Base-by-base conservation (phyloP, 2,797 vertebrate species). In the Pangasius krempfi region DNA sequence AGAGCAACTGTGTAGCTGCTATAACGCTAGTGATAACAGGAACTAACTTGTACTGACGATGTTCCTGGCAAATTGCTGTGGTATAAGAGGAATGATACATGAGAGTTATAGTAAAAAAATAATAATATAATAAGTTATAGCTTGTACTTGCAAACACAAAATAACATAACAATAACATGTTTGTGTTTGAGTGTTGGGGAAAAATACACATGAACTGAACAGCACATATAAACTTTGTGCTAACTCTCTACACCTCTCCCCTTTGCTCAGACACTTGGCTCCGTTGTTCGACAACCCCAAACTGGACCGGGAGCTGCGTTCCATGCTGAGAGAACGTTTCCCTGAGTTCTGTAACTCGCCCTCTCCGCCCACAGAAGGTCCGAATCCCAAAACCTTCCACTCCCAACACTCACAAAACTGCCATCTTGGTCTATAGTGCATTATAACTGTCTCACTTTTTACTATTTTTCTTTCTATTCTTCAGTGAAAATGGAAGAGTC, bases 201-300 rank as follows among this genome's bases (percentile, higher is more conserved):
- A 40, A 73, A 25, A 3, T 25, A 50, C 20, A 13, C 4, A 27
- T 47, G 44, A 47, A 27, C 72, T 2, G 18, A 37, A 20, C 16
- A 73, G 33, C 18, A 4, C 33, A 2, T 30, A 4, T 44, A 14
- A 64, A 10, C 30, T 22, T 85, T 37, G 16, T 78, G 20, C 8
- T 80, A 13, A 44, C 30, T 50, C 37, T 25, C 1, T n/a, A 2
- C 54, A 7, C 16, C 20, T 40, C 37, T 64, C 30, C 22, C 20
- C 54, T 47, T 52, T 20, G 37, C 18, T 75, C 93, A 99, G 98
- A 91, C 97, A 98, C 79, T 92, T 99, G 84, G 98, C 98, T 78
- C 98, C 98, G 0, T 94, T 99, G n/a, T 99, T 99, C 0, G 98
- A 99, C 94, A 99, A 99, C 90, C 98, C 98, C 72, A 99, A 99